Evolutionary conservation across 2,797 vertebrate species (phyloP).

Genomic region (Chelon labrosus): DNA sequence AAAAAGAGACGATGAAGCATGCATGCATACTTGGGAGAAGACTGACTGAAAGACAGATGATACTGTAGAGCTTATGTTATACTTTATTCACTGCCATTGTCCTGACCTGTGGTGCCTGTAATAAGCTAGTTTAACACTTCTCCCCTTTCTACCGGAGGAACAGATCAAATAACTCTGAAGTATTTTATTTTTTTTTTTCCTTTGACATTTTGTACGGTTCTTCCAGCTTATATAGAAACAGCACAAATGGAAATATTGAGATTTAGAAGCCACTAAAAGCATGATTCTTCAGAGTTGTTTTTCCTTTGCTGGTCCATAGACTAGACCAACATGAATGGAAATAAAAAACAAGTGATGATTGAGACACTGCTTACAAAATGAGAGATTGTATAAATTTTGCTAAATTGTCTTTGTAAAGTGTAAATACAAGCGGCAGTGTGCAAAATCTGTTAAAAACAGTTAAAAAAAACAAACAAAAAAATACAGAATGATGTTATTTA

Average conservation of each 20-base stretch:
- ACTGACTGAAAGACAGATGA: constrained; percentile 29
- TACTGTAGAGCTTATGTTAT: constrained; percentile 58
- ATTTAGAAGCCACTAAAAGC: constrained; percentile 52
- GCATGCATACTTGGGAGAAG: constrained; percentile 39
- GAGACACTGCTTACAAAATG: constrained; percentile 57
- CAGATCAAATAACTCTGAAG: constrained; percentile 61
- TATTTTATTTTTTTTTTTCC: constrained; percentile 45
- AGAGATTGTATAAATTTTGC: constrained; percentile 74
- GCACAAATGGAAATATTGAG: constrained; percentile 64
- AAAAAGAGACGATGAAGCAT: constrained; percentile 23
- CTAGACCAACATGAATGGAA: constrained; percentile 42
- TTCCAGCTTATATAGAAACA: constrained; percentile 63
- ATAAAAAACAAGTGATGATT: constrained; percentile 24
- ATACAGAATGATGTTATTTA: constrained; percentile 71
- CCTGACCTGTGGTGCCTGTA: constrained; percentile 81
- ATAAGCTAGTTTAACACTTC: constrained; percentile 55
- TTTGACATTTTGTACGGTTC: constrained; percentile 63
- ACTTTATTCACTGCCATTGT: constrained; percentile 80
- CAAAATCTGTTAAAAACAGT: constrained; percentile 66
- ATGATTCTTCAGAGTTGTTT: constrained; percentile 56
- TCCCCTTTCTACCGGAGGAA: constrained; percentile 49
- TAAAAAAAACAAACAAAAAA: constrained; percentile 43
- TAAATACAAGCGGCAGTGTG: constrained; percentile 74
- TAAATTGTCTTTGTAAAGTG: constrained; percentile 81
- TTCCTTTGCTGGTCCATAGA: constrained; percentile 21